These are phyloP conservation scores for Rhipidura dahli DNA, from an alignment of 2,113 vertebrate species.

Conservation along the genomic window DNA sequence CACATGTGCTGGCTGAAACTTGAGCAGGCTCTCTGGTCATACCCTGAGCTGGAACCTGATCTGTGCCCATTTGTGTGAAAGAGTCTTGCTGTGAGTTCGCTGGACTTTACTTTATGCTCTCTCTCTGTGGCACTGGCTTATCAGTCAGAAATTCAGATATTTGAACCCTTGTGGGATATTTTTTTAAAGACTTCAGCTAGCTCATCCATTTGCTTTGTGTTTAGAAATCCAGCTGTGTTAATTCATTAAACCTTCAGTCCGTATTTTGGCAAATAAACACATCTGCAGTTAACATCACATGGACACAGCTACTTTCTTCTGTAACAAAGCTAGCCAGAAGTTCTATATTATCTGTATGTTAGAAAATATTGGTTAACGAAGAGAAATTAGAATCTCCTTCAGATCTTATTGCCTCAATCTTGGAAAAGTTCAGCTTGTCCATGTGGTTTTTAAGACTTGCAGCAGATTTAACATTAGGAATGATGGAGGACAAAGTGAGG, in stretches of 20 bases:
- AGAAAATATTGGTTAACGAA: neutral
- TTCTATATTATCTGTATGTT: rapidly evolving
- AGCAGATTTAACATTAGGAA: neutral
- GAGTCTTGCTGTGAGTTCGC: neutral
- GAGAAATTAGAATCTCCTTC: neutral
- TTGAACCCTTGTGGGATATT: neutral
- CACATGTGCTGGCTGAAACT: neutral
- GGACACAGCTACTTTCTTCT: neutral
- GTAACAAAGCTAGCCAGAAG: neutral
- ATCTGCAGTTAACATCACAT: neutral
- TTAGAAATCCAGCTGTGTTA: neutral
- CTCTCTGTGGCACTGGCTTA: neutral
- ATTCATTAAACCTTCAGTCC: neutral
- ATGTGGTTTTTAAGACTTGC: neutral
- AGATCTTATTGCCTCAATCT: neutral
- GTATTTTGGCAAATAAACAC: neutral
- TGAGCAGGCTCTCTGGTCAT: neutral
- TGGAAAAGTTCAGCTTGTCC: neutral
- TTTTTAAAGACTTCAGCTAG: neutral
- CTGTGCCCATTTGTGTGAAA: neutral
- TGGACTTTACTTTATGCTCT: neutral
- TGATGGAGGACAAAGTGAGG: neutral
- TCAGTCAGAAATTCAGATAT: neutral
- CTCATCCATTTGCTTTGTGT: neutral
- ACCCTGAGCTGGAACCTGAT: neutral